phyloP scores from a whole-genome alignment of 2,888 invertebrate genomes.

The Drosophila barbarae region DNA sequence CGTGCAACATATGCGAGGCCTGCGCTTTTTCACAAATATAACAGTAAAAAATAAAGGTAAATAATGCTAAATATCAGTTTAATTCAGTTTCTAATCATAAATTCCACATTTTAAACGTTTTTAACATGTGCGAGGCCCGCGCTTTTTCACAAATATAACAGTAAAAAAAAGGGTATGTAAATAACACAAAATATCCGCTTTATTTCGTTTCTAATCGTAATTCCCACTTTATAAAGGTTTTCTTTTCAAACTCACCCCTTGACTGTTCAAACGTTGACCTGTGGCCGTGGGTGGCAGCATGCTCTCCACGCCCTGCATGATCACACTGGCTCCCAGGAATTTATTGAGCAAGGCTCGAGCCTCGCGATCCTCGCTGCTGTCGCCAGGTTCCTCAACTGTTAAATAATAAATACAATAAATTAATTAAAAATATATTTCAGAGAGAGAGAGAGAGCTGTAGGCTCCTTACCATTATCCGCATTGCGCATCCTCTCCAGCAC shows the following conservation, averaged over 20 bases:
- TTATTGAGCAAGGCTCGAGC: constrained; percentile 89
- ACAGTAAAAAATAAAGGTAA: too few relatives aligned
- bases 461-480: constrained; percentile 86
- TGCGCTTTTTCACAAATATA: too few relatives aligned
- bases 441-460: too few relatives aligned
- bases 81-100: not conserved
- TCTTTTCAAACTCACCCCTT: constrained; percentile 71
- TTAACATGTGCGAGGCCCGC: too few relatives aligned
- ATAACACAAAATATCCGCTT: not conserved
- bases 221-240: not conserved
- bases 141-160: too few relatives aligned
- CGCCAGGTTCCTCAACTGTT: constrained; percentile 84
- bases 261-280: constrained; percentile 68
- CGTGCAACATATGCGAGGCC: too few relatives aligned
- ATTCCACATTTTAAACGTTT: not conserved
- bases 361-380: constrained; percentile 85
- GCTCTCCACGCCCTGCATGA: constrained; percentile 88
- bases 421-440: too few relatives aligned
- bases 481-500: constrained; percentile 89
- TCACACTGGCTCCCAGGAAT: constrained; percentile 89
- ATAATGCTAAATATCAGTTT: not conserved
- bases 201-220: not conserved
- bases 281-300: constrained; percentile 66
- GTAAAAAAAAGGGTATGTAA: not conserved
- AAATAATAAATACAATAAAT: not conserved